Conservation (phyloP, 2,888 invertebrate genomes). For the Campoplex nolae region DNA sequence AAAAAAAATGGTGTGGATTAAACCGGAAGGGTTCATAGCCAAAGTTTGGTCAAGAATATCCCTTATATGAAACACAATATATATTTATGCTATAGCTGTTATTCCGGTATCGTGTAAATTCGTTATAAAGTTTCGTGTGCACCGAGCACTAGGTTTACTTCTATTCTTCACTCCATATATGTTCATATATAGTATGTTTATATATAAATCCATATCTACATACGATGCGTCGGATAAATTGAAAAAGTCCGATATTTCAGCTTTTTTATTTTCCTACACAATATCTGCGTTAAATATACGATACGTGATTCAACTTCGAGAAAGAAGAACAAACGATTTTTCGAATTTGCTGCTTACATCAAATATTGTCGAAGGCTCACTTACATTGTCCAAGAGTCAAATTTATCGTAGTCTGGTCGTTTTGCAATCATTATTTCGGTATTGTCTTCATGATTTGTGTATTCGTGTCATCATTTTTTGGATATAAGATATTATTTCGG, state of each 20-base stretch:
- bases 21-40: constrained; percentile 18
- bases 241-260: neutral
- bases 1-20: neutral
- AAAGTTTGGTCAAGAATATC: constrained; percentile 43
- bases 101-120: constrained; percentile 56
- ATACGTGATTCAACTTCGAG: neutral
- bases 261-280: neutral
- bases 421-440: neutral
- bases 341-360: neutral
- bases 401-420: neutral
- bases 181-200: neutral
- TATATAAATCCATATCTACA: neutral
- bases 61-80: neutral
- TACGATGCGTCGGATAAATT: constrained; percentile 10
- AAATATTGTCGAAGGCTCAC: neutral
- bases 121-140: constrained; percentile 61
- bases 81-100: neutral
- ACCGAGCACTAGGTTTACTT: constrained; percentile 34
- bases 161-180: neutral
- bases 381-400: neutral
- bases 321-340: constrained; percentile 6
- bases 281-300: neutral
- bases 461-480: too few relatives aligned
- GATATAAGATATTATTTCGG: too few relatives aligned
- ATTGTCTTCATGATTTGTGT: neutral